phyloP scores from a whole-genome alignment of 2,113 vertebrate genomes.

The Fukomys damarensis region DNA sequence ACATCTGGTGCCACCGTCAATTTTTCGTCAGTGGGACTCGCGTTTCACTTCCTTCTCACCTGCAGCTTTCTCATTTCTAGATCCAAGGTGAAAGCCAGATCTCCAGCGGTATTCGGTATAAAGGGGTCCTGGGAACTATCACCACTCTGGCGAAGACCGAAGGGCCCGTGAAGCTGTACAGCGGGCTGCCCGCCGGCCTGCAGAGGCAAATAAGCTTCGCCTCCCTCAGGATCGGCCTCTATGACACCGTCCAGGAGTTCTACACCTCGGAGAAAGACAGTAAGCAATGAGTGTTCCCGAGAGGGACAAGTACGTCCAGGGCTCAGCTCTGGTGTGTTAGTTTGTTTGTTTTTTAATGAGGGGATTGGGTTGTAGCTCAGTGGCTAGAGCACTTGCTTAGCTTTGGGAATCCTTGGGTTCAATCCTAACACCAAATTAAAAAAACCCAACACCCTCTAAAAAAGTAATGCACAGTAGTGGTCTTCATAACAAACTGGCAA shows the following conservation, averaged over 20 bases:
- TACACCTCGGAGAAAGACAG: constrained; percentile 89
- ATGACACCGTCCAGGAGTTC: constrained; percentile 89
- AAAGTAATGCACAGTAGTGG: neutral
- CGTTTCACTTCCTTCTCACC: neutral
- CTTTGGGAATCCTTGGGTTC: neutral
- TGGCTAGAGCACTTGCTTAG: neutral
- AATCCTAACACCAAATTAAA: neutral
- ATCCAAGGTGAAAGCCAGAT: constrained; percentile 90
- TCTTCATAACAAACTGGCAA: neutral
- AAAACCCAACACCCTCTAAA: neutral
- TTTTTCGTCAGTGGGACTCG: neutral
- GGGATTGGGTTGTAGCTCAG: neutral
- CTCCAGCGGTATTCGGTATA: constrained; percentile 85
- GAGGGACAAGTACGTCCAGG: neutral
- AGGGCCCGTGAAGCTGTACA: constrained; percentile 89
- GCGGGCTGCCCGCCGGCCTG: constrained; percentile 90
- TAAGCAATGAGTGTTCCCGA: constrained; percentile 63
- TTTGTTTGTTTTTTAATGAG: neutral
- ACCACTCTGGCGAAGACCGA: constrained; percentile 90
- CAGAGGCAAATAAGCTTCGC: constrained; percentile 92
- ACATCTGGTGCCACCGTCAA: neutral
- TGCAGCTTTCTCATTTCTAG: constrained; percentile 78
- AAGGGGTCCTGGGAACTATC: constrained; percentile 91
- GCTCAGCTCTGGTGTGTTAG: neutral
- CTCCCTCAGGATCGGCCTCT: constrained; percentile 92